A percentile compares a stretch with the other conserved stretches of the same genome.
These are phyloP conservation scores for Scomber japonicus DNA, from an alignment of 2,113 vertebrate genomes.

Conservation along the genomic window DNA sequence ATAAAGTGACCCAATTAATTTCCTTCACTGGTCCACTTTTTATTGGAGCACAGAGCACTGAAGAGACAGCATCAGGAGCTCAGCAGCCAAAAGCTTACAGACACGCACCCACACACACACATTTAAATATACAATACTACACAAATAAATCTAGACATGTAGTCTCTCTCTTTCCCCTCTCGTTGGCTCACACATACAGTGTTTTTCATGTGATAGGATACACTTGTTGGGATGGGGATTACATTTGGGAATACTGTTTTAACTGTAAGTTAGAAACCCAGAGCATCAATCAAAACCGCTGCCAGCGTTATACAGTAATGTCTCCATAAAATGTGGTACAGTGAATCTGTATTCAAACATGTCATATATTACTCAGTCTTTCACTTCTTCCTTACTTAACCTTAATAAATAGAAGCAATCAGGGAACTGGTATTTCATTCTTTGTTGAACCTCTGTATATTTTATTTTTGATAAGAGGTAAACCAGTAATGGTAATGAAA, in stretches of 20 bases:
- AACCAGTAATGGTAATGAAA: neutral
- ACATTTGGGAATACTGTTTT: neutral
- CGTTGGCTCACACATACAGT: too few relatives aligned
- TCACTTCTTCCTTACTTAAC: too few relatives aligned
- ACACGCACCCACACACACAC: too few relatives aligned
- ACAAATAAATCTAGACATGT: neutral
- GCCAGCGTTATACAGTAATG: too few relatives aligned
- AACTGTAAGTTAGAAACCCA: too few relatives aligned
- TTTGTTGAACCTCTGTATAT: neutral
- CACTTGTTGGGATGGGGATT: neutral
- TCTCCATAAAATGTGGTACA: too few relatives aligned
- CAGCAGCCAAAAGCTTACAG: neutral
- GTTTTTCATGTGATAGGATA: neutral
- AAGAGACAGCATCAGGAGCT: neutral
- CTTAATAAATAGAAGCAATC: neutral
- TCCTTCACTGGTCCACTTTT: slow-evolving; percentile 39
- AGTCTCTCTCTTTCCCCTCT: too few relatives aligned
- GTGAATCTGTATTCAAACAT: too few relatives aligned
- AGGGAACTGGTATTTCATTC: neutral
- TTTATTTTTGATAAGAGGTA: neutral
- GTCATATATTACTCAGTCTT: neutral
- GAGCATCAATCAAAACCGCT: too few relatives aligned
- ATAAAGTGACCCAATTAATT: slow-evolving; percentile 56
- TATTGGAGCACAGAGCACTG: slow-evolving; percentile 8
- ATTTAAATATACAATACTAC: neutral